A percentile compares a stretch with the other conserved stretches of the same genome.
These are phyloP conservation scores for Rattus norvegicus DNA, from an alignment of 2,113 vertebrate genomes.

Conservation along the genomic window DNA sequence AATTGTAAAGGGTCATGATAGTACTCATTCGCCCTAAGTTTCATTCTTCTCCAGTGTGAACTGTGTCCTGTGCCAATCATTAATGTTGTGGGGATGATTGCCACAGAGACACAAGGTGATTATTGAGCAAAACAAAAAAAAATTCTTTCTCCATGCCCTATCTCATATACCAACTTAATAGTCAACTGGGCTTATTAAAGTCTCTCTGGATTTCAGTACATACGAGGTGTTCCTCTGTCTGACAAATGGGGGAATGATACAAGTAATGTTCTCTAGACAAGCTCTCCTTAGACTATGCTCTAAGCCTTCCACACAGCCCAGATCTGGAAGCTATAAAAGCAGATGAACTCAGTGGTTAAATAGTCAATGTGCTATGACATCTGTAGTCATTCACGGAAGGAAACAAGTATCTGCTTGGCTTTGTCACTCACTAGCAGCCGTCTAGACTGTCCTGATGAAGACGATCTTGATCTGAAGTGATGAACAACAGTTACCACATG, in stretches of 20 bases:
- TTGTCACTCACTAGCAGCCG: not conserved
- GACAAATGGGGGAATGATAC: not conserved
- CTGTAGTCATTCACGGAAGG: slow-evolving; percentile 18
- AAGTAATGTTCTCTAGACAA: not conserved
- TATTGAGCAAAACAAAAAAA: not conserved
- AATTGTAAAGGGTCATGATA: slow-evolving; percentile 58
- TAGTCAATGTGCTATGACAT: not conserved
- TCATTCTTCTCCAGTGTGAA: not conserved
- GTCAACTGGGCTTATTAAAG: not conserved
- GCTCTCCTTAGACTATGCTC: not conserved
- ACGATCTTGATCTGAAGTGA: slow-evolving; percentile 20
- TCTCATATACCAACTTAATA: not conserved
- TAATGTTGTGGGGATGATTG: not conserved
- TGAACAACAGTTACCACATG: not conserved
- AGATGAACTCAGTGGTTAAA: not conserved
- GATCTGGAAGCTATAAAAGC: not conserved
- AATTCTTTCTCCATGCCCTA: not conserved
- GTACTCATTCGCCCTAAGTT: slow-evolving; percentile 67
- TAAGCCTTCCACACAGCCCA: not conserved
- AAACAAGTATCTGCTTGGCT: not conserved
- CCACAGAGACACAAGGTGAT: not conserved
- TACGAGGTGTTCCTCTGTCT: not conserved
- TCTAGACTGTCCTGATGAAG: not conserved
- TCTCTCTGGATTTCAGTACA: not conserved
- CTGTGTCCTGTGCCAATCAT: not conserved